Percentiles rank a stretch among this genome's conserved stretches.
Conservation (phyloP, 2,888 invertebrate genomes). For the Ariolimax columbianus region DNA sequence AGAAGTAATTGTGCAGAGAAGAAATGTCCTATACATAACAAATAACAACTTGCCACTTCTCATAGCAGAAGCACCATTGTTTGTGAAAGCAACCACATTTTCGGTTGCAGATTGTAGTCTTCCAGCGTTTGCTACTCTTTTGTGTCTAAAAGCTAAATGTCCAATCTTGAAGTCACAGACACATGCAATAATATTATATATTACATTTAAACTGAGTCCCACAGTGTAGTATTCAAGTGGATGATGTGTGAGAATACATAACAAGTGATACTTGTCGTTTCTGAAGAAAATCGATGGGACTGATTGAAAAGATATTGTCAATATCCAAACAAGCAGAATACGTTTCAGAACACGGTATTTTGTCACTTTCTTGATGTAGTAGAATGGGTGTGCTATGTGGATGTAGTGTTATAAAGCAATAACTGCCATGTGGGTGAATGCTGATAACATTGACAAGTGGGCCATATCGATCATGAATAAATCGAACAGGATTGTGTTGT, state of each 20-base stretch:
- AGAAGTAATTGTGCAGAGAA: not conserved
- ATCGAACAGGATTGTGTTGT: too few relatives aligned
- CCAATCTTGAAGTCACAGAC: not conserved
- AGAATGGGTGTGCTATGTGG: not conserved
- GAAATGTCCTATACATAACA: not conserved
- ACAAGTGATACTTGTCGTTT: not conserved
- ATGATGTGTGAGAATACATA: not conserved
- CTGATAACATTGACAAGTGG: too few relatives aligned
- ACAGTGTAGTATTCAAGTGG: not conserved
- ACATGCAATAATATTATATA: not conserved
- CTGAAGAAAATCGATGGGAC: not conserved
- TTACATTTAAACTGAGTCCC: not conserved
- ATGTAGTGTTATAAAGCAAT: not conserved
- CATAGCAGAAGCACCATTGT: not conserved
- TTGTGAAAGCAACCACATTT: not conserved
- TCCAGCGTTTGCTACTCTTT: not conserved
- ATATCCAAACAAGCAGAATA: not conserved
- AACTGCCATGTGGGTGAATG: not conserved
- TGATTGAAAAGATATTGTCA: not conserved
- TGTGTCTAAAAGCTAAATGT: not conserved
- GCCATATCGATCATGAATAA: too few relatives aligned
- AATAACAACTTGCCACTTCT: not conserved
- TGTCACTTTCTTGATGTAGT: not conserved
- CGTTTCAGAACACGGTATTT: not conserved
- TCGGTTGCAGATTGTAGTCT: not conserved